Conservation (phyloP, 2,888 invertebrate species). For the Busseola fusca region DNA sequence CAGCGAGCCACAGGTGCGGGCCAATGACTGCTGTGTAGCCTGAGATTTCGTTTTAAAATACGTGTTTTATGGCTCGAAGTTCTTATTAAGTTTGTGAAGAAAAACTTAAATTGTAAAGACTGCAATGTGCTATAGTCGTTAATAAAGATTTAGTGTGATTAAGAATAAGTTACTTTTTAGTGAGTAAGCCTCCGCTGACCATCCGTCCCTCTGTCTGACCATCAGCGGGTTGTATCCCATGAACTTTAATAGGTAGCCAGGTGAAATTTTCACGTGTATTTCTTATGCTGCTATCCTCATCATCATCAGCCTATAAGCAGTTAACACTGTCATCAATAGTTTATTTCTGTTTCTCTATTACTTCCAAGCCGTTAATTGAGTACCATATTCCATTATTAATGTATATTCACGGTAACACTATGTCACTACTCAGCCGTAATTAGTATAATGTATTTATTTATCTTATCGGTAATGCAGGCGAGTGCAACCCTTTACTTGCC, state of each 20-base stretch:
- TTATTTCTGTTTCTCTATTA: too few relatives aligned
- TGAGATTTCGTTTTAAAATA: constrained; percentile 52
- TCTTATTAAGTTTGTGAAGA: constrained; percentile 36
- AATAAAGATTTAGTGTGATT: constrained; percentile 7
- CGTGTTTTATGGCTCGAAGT: constrained; percentile 44
- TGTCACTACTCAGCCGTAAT: too few relatives aligned
- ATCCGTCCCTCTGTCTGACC: not conserved
- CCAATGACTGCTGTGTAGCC: constrained; percentile 47
- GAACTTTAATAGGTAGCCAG: not conserved
- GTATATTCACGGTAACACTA: too few relatives aligned
- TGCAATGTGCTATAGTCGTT: constrained; percentile 9
- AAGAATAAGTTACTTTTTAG: not conserved
- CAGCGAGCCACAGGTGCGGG: constrained; percentile 56
- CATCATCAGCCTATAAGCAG: too few relatives aligned
- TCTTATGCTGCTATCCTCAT: too few relatives aligned
- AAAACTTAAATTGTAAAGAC: constrained; percentile 21
- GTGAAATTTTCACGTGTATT: too few relatives aligned
- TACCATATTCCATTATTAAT: too few relatives aligned
- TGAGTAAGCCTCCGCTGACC: not conserved
- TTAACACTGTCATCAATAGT: too few relatives aligned
- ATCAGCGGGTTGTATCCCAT: not conserved
- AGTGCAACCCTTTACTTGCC: too few relatives aligned
- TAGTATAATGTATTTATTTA: too few relatives aligned
- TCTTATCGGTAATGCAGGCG: too few relatives aligned
- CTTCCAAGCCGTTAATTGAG: too few relatives aligned